Conservation (phyloP, 2,797 vertebrate species). For the Moxostoma hubbsi region DNA sequence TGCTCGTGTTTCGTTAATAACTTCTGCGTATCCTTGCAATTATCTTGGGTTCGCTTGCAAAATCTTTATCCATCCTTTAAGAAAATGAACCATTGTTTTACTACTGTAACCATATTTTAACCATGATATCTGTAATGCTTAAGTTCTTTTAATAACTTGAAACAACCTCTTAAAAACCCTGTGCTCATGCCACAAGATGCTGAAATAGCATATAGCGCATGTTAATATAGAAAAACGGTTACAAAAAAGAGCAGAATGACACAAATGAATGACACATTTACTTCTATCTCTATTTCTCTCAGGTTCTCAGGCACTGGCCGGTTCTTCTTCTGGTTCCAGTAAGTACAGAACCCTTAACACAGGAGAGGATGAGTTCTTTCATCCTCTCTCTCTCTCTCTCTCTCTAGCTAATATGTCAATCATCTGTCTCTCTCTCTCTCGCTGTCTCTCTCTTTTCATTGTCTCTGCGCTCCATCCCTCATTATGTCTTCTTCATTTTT, state of each 20-base stretch:
- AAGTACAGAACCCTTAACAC: conserved; percentile 80
- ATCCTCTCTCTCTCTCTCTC: conserved; percentile 8
- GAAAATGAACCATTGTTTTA: too few species aligned
- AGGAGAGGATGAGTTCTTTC: background rate
- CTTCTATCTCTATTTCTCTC: conserved; percentile 66
- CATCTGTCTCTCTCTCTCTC: background rate
- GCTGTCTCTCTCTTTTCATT: conserved; percentile 56
- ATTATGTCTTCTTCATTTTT: conserved; percentile 74
- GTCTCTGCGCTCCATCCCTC: conserved; percentile 59
- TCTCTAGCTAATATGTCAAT: background rate
- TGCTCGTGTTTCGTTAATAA: too few species aligned
- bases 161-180: too few species aligned
- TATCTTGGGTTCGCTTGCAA: too few species aligned
- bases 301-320: conserved; percentile 87
- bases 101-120: too few species aligned
- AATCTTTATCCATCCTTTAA: too few species aligned
- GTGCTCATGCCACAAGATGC: too few species aligned
- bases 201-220: too few species aligned
- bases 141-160: too few species aligned
- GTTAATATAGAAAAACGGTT: background rate
- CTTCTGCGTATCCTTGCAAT: too few species aligned
- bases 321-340: conserved; percentile 91
- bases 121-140: too few species aligned
- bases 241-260: background rate
- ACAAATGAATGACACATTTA: too few species aligned